A percentile compares a stretch with the other conserved stretches of the same genome.
These are phyloP conservation scores for Spinus pinus DNA, from an alignment of 2,797 vertebrate genomes.

Conservation along the genomic window DNA sequence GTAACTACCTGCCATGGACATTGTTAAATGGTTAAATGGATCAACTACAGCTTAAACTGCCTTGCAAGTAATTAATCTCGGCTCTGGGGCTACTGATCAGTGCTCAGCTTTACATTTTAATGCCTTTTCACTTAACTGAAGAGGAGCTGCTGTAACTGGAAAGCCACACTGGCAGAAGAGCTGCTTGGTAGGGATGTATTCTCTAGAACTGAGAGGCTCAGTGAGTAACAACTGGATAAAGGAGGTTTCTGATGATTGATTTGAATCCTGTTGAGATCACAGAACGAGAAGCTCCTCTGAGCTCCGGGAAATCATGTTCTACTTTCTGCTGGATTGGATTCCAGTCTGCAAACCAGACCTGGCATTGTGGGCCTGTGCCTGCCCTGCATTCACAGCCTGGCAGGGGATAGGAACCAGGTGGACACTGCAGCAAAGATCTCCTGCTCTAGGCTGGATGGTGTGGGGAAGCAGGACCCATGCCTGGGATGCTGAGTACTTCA, in stretches of 20 bases:
- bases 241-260: constrained; percentile 9
- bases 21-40: too few species aligned
- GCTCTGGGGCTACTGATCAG: neutral
- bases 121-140: neutral
- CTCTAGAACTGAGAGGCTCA: neutral
- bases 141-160: fast-evolving
- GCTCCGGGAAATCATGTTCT: neutral
- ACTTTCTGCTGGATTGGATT: neutral
- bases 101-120: neutral
- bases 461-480: neutral
- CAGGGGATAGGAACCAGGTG: neutral
- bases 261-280: neutral
- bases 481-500: neutral
- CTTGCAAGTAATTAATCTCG: fast-evolving
- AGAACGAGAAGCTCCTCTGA: neutral
- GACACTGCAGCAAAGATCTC: fast-evolving
- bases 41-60: fast-evolving
- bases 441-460: fast-evolving
- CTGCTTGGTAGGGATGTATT: neutral
- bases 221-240: neutral
- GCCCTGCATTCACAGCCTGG: neutral
- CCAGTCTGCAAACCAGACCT: neutral
- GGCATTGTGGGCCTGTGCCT: fast-evolving
- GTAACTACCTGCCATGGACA: fast-evolving
- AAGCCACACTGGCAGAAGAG: neutral